phyloP scores from a whole-genome alignment of 2,113 vertebrate species.

The Trogon melanurus region DNA sequence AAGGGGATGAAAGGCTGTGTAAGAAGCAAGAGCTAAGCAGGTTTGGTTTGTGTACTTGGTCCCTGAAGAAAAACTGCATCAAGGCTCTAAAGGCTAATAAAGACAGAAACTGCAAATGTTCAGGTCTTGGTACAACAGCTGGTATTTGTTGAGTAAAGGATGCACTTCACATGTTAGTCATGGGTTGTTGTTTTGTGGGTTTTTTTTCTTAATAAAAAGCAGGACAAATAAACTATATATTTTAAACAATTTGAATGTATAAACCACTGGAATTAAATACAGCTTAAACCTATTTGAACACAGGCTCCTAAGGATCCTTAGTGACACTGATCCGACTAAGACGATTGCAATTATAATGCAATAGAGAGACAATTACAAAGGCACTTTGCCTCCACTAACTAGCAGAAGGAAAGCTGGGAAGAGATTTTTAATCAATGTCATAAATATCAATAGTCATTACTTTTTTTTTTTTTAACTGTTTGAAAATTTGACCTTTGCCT shows the following conservation, averaged over 20 bases:
- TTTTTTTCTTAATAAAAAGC: not conserved
- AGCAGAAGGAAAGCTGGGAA: not conserved
- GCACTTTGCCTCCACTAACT: not conserved
- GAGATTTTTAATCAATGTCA: not conserved
- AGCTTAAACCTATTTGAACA: not conserved
- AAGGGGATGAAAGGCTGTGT: not conserved
- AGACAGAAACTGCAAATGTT: not conserved
- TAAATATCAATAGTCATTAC: not conserved
- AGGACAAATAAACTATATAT: not conserved
- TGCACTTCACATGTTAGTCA: not conserved
- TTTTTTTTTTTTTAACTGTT: not conserved
- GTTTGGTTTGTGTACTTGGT: not conserved
- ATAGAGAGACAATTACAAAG: not conserved
- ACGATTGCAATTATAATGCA: not conserved
- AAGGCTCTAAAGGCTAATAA: not conserved
- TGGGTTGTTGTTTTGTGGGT: not conserved
- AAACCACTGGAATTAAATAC: not conserved
- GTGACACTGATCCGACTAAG: not conserved
- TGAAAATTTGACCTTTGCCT: not conserved
- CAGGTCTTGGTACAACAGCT: not conserved
- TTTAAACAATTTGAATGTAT: not conserved
- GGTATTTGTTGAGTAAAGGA: not conserved
- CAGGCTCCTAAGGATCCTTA: not conserved
- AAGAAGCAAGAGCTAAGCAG: not conserved
- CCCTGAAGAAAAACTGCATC: not conserved